Conservation (phyloP, 1,140 invertebrate species). For the Ylistrum balloti region DNA sequence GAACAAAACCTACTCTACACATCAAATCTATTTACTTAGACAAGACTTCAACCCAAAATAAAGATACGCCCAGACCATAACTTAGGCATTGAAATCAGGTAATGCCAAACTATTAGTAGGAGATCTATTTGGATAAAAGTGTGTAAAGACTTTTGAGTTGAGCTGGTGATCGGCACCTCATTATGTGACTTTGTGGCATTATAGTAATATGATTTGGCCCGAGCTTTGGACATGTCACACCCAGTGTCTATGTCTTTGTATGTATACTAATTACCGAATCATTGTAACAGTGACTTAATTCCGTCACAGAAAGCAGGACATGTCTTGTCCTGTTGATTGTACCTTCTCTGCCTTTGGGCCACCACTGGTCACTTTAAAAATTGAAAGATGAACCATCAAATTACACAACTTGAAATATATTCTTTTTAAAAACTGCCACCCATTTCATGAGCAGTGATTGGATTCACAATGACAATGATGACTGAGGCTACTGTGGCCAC, state of each 20-base stretch:
- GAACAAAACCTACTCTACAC: neutral
- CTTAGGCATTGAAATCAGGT: neutral
- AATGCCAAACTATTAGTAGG: neutral
- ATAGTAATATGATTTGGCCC: neutral
- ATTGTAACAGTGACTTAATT: neutral
- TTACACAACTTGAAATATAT: neutral
- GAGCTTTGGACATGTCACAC: neutral
- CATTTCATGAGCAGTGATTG: no score
- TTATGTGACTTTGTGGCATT: neutral
- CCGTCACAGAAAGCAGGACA: neutral
- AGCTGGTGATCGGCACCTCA: neutral
- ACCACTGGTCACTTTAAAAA: neutral
- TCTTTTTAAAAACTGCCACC: neutral
- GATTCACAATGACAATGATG: no score
- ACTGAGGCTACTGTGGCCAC: no score
- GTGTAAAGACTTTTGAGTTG: neutral
- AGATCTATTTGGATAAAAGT: constrained; percentile 19
- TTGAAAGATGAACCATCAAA: neutral
- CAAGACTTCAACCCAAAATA: constrained; percentile 19
- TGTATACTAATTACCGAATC: neutral
- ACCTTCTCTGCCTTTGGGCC: neutral
- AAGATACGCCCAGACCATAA: constrained; percentile 15
- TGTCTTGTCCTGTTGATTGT: neutral
- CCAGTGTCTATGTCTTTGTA: neutral
- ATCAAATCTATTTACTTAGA: constrained; percentile 14